phyloP scores from a whole-genome alignment of 2,113 vertebrate species.

The Cyphomyrus discorhynchus region DNA sequence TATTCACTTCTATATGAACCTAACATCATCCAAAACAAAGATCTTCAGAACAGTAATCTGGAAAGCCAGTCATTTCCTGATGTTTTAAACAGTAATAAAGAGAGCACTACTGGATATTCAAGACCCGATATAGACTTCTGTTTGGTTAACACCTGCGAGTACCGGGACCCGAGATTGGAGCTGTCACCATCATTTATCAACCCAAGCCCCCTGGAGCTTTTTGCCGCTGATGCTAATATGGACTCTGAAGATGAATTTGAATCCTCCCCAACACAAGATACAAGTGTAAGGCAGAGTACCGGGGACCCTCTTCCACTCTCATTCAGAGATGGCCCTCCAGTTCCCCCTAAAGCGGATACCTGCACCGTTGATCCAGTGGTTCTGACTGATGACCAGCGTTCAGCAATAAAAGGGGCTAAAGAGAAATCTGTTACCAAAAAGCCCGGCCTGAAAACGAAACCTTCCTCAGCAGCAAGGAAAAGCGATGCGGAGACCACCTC shows the following conservation, averaged over 20 bases:
- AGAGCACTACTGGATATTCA: slow-evolving; percentile 57
- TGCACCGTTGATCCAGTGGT: slow-evolving; percentile 93
- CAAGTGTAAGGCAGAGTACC: slow-evolving; percentile 81
- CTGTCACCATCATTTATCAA: slow-evolving; percentile 96
- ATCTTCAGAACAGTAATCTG: slow-evolving; percentile 31
- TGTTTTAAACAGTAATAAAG: slow-evolving; percentile 55
- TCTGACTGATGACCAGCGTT: slow-evolving; percentile 73
- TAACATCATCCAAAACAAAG: slow-evolving; percentile 37
- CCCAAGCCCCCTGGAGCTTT: slow-evolving; percentile 90
- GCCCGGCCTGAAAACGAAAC: slow-evolving; percentile 72
- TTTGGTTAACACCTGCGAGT: slow-evolving; percentile 86
- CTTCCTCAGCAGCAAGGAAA: slow-evolving; percentile 79
- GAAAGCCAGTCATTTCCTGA: slow-evolving; percentile 40
- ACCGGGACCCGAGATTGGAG: slow-evolving; percentile 88
- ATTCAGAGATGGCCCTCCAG: slow-evolving; percentile 78
- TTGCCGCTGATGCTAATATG: slow-evolving; percentile 88
- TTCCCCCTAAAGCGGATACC: slow-evolving; percentile 81
- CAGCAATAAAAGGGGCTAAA: slow-evolving; percentile 74
- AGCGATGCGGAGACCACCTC: slow-evolving; percentile 45
- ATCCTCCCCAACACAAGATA: slow-evolving; percentile 82
- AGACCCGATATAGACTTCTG: slow-evolving; percentile 85
- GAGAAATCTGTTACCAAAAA: slow-evolving; percentile 86
- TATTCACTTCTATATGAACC: slow-evolving; percentile 51
- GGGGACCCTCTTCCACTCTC: slow-evolving; percentile 77
- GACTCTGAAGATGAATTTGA: slow-evolving; percentile 95